Evolutionary conservation across 2,113 vertebrate genomes (phyloP).

Genomic region (Ptyas mucosa): DNA sequence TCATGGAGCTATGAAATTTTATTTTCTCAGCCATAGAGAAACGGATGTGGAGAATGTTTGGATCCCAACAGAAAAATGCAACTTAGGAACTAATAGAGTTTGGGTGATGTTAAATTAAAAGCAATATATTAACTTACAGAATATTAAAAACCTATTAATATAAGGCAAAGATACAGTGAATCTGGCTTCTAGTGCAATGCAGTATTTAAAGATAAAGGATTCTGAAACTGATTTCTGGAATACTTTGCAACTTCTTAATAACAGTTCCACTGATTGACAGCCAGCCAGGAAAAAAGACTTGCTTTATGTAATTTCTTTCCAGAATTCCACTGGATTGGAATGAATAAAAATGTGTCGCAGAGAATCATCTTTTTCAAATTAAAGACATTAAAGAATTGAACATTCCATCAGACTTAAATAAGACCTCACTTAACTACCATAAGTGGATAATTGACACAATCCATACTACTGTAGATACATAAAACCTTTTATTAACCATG

Average conservation of each 20-base stretch:
- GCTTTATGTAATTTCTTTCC: neutral
- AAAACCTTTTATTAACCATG: neutral
- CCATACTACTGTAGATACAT: neutral
- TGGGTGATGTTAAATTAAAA: slow-evolving; percentile 6
- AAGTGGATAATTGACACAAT: neutral
- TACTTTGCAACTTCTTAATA: neutral
- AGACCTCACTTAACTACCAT: neutral
- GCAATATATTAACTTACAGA: neutral
- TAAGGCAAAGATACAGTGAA: neutral
- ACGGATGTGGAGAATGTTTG: neutral
- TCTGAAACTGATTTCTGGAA: neutral
- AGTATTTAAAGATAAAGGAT: neutral
- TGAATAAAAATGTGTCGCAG: neutral
- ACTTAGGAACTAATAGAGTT: slow-evolving; percentile 8
- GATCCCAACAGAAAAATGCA: neutral
- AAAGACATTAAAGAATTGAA: neutral
- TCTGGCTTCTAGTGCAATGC: slow-evolving; percentile 13
- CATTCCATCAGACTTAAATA: neutral
- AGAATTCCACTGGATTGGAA: neutral
- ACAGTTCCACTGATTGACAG: neutral
- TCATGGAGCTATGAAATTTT: neutral
- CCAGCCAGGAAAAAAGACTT: neutral
- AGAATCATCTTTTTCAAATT: neutral
- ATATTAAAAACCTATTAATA: slow-evolving; percentile 23
- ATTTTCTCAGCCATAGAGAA: neutral